Evolutionary conservation across 2,797 vertebrate species (phyloP), one percentile per base, ranked within the genome.

Genomic region (Alectoris magna): DNA sequence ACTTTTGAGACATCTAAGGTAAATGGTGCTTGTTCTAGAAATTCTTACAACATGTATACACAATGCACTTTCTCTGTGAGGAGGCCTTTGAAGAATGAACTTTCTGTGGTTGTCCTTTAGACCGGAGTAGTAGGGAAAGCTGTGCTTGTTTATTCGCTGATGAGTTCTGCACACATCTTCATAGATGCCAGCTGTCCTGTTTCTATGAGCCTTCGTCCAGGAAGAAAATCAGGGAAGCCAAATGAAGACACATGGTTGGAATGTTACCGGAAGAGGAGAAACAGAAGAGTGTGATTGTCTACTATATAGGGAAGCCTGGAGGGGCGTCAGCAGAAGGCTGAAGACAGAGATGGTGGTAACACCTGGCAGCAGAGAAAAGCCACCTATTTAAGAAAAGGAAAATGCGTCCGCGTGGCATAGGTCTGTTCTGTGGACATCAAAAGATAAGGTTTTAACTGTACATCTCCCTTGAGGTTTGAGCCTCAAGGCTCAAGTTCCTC

Each of bases 11-110:
- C 59, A 48, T 10, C 51, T 63, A 4, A 6, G 10, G 8, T 64
- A 73, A 68, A 64, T 13, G 21, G 14, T 1, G 1, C 5, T 41
- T 81, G 44, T 67, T 31, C 34, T 67, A 55, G 19, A 46, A 63
- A 51, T 48, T 18, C 13, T 62, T 80, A 48, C 5, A 38, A 36
- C 39, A 21, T 18, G 53, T 34, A 87, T 13, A 53, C 2, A 14
- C 6, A 12, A 15, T 8, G 2, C 2, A 5, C 10, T 79, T 76
- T 72, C n/a, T 66, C 62, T 1, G 1, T 0, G 0, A 64, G 17
- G 69, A 67, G 7, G 10, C 59, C 6, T 51, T 84, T 66, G 75
- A 49, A 67, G 60, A 10, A 31, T 1, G 10, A 46, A 44, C 18
- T 79, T 68, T 39, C 16, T 59, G 11, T 38, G 36, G 60, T 2